Conservation (phyloP, 2,797 vertebrate species). For the Spea hammondii region DNA sequence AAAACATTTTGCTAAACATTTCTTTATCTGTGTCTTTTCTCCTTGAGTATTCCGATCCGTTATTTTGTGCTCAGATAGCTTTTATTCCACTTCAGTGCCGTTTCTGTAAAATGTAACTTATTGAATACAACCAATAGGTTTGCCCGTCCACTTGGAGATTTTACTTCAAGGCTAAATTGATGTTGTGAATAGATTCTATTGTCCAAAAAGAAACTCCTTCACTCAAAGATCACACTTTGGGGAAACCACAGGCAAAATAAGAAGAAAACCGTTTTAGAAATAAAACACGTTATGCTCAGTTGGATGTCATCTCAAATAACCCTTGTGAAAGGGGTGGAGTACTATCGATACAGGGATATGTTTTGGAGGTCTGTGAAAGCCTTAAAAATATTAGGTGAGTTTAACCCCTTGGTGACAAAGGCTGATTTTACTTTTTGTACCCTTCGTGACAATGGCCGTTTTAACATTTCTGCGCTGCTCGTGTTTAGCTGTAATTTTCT, state of each 20-base stretch:
- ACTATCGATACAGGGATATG: too few relatives aligned
- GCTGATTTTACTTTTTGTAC: too few relatives aligned
- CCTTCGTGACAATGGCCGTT: too few relatives aligned
- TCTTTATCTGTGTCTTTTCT: not conserved
- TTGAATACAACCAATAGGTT: constrained; percentile 21
- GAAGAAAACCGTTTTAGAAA: not conserved
- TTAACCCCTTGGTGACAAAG: too few relatives aligned
- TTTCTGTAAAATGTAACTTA: constrained; percentile 31
- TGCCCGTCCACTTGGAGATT: constrained; percentile 21
- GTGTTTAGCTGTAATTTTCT: too few relatives aligned
- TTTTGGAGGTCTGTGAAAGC: too few relatives aligned
- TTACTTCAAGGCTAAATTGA: constrained; percentile 40
- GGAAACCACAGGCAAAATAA: not conserved
- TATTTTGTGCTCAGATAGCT: constrained; percentile 16
- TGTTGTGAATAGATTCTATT: constrained; percentile 2
- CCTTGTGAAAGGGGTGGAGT: too few relatives aligned
- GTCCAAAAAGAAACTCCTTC: constrained; percentile 2
- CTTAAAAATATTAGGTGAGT: too few relatives aligned
- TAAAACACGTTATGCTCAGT: not conserved
- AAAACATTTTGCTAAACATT: too few relatives aligned
- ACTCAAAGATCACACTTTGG: not conserved
- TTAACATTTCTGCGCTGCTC: too few relatives aligned
- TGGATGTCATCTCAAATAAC: too few relatives aligned
- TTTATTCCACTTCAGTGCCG: constrained; percentile 25
- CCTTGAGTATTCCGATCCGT: constrained; percentile 19